Conservation (phyloP, 2,113 vertebrate species). For the Myanophis thanlyinensis region DNA sequence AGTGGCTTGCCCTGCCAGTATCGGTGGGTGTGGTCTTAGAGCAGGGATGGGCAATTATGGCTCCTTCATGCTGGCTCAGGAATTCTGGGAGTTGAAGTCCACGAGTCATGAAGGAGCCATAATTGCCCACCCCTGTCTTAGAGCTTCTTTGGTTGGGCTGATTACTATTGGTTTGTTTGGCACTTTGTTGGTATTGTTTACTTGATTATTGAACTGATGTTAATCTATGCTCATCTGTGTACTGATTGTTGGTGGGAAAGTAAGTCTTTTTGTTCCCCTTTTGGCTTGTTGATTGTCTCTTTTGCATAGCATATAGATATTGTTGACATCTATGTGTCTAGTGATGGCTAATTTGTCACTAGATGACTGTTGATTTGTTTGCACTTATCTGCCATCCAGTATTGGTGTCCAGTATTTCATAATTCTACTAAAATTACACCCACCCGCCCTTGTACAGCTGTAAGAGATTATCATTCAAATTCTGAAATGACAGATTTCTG, state of each 20-base stretch:
- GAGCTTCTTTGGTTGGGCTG: neutral
- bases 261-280: neutral
- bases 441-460: neutral
- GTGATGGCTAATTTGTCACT: neutral
- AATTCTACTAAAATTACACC: neutral
- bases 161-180: neutral
- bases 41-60: no score
- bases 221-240: neutral
- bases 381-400: neutral
- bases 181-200: neutral
- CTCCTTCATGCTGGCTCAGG: no score
- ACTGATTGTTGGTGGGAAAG: neutral
- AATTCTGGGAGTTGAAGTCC: no score
- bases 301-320: neutral
- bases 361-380: neutral
- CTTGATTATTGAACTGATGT: neutral
- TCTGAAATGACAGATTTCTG: neutral
- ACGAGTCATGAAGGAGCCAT: no score
- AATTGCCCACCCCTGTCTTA: no score
- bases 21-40: neutral
- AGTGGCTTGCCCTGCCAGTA: neutral
- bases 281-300: neutral
- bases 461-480: neutral
- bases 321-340: neutral
- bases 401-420: neutral